Conservation (phyloP, 2,113 vertebrate genomes). For the Hemicordylus capensis region DNA sequence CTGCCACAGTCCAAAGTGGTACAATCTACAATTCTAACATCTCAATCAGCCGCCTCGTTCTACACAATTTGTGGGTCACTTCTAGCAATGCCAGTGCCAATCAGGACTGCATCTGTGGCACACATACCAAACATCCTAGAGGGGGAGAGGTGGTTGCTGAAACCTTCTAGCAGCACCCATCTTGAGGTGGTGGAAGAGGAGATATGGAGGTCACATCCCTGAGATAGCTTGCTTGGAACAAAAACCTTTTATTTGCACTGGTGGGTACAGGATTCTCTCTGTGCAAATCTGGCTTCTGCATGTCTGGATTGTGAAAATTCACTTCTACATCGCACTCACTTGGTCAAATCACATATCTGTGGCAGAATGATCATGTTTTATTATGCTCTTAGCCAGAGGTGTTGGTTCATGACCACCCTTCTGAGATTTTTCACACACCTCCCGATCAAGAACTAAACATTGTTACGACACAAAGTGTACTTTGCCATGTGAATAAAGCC, state of each 20-base stretch:
- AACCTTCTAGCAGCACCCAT: not conserved
- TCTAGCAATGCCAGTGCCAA: not conserved
- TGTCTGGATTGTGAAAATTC: not conserved
- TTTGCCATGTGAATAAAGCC: not conserved
- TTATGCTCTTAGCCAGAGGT: not conserved
- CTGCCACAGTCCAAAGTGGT: not conserved
- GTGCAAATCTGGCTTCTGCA: not conserved
- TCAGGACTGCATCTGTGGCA: not conserved
- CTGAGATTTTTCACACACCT: not conserved
- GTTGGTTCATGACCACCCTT: not conserved
- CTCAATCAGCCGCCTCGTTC: not conserved
- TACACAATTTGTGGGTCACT: too few species aligned
- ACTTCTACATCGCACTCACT: not conserved
- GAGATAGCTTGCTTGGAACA: not conserved
- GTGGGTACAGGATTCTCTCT: not conserved
- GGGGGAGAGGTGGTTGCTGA: not conserved
- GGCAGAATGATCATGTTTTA: not conserved
- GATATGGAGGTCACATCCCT: not conserved
- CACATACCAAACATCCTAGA: not conserved
- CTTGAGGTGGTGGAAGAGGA: not conserved
- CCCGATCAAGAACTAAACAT: not conserved
- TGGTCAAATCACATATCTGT: not conserved
- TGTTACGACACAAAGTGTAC: not conserved
- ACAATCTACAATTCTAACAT: not conserved
- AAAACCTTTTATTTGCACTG: not conserved